Base-by-base conservation (phyloP, 2,888 invertebrate genomes). In the Rhodophaea formosa region DNA sequence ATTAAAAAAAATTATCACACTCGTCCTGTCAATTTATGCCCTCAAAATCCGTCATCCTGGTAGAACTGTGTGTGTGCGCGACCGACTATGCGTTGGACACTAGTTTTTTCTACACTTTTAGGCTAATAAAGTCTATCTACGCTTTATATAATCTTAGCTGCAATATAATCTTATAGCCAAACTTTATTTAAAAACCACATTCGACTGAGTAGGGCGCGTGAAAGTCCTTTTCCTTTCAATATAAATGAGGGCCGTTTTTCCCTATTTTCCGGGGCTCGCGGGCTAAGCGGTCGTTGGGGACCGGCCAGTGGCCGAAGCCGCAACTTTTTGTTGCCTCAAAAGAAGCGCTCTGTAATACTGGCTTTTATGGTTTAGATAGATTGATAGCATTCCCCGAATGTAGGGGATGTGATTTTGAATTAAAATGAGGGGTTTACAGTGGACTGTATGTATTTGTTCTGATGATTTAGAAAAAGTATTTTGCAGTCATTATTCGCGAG, bases 211-310 rank as follows among this genome's bases (percentile, higher is more conserved):
- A 59, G 49, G 59, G 42, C 35, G 35, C 47, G 62, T 51, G 61
- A 66, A 67, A 68, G 71, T 69, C 71, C 71, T 74, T 74, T 77
- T 74, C 71, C 76, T 77, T 84, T 82, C 84, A 82, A 84, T 83
- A 86, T 86, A 83, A 82, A 87, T 84, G 87, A 84, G 84, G 77
- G 80, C 78, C 80, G 77, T 75, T 84, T 84, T 83, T 77, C 82
- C 79, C 79, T 80, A 80, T 81, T 83, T 76, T 69, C 74, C 73
- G 72, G 72, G 75, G 75, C 80, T 75, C 64, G 65, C 70, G 73
- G 76, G 77, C 80, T 88, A 88, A 88, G 83, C 81, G 85, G 86
- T 72, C 88, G 70, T 74, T 63, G 62, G 89, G 88, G 89, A 88
- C 72, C 67, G 61, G 51, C 47, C 65, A 59, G 64, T 64, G 65